phyloP scores from a whole-genome alignment of 1,140 invertebrate species.

The Bradysia coprophila region DNA sequence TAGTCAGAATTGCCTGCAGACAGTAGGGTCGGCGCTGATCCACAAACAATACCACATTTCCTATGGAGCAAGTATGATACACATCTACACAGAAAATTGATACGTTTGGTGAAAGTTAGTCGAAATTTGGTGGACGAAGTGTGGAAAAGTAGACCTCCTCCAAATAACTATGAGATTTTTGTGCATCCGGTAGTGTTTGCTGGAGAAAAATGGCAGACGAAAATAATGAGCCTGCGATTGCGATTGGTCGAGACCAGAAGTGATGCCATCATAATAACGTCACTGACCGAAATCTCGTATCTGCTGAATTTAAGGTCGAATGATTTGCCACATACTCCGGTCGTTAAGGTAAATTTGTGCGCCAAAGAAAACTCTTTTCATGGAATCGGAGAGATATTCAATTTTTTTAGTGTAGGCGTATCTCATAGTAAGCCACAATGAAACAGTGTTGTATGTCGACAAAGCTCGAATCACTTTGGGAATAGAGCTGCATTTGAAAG shows the following conservation, averaged over 20 bases:
- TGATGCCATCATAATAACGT: slow-evolving; percentile 68
- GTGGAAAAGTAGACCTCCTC: slow-evolving; percentile 44
- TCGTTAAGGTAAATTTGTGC: slow-evolving; percentile 33
- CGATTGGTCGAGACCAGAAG: slow-evolving; percentile 42
- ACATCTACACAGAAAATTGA: slow-evolving; percentile 31
- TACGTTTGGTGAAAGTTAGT: slow-evolving; percentile 40
- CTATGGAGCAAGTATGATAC: slow-evolving; percentile 38
- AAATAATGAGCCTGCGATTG: slow-evolving; percentile 44
- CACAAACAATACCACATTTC: slow-evolving; percentile 44
- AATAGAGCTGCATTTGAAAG: slow-evolving; percentile 32
- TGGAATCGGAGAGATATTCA: neutral
- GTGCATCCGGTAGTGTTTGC: slow-evolving; percentile 25
- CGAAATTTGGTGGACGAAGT: slow-evolving; percentile 65
- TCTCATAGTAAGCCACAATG: slow-evolving; percentile 42
- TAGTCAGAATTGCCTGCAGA: slow-evolving; percentile 40
- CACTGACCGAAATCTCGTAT: slow-evolving; percentile 87
- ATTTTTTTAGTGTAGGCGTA: slow-evolving; percentile 31
- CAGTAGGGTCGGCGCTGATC: slow-evolving; percentile 63
- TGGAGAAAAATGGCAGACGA: slow-evolving; percentile 42
- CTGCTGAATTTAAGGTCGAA: slow-evolving; percentile 84
- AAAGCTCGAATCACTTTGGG: slow-evolving; percentile 32
- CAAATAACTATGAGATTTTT: slow-evolving; percentile 31
- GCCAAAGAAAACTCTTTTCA: too few relatives aligned
- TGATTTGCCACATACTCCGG: slow-evolving; percentile 76
- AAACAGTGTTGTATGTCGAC: slow-evolving; percentile 42